Conservation (phyloP, 1,140 invertebrate species). For the Penaeus japonicus region DNA sequence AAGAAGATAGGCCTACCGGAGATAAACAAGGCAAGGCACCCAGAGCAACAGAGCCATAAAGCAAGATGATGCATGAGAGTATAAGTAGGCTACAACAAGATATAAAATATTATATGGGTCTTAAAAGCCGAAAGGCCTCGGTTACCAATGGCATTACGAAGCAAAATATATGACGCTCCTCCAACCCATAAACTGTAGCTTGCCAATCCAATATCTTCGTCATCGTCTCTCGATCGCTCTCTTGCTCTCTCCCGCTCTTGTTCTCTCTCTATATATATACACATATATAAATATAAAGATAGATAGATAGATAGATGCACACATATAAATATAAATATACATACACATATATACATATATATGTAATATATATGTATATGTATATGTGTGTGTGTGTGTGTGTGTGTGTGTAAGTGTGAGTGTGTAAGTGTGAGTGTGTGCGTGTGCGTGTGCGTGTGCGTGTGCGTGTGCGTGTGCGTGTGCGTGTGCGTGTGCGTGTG, state of each 20-base stretch:
- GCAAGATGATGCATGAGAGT: neutral
- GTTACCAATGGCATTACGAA: neutral
- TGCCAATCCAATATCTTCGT: neutral
- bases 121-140: neutral
- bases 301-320: too few species aligned
- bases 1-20: too few species aligned
- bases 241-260: neutral
- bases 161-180: neutral
- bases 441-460: neutral
- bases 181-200: neutral
- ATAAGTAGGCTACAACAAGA: neutral
- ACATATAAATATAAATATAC: neutral
- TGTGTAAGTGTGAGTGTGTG: neutral
- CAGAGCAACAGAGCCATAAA: too few species aligned
- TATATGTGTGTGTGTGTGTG: neutral
- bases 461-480: neutral
- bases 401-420: neutral
- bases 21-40: too few species aligned
- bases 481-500: neutral
- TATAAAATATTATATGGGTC: conserved; percentile 3
- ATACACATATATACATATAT: neutral
- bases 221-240: neutral
- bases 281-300: neutral
- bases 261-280: neutral
- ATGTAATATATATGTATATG: neutral